Evolutionary conservation across 2,113 vertebrate genomes (phyloP).

Genomic region (Uropsilus gracilis): DNA sequence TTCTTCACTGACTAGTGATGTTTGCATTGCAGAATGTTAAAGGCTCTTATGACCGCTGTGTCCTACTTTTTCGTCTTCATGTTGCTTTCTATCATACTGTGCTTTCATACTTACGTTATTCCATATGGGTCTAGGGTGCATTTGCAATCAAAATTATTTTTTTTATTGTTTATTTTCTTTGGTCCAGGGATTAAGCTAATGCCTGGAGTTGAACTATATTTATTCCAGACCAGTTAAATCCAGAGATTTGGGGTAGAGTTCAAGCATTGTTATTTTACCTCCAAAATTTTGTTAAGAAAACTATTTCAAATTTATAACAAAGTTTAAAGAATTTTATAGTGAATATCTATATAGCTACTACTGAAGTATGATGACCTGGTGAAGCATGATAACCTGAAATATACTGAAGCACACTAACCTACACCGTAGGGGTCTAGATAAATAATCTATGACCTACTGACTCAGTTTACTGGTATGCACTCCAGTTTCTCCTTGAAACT

Average conservation of each 20-base stretch:
- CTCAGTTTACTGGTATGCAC: too few species aligned
- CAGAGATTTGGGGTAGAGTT: background rate
- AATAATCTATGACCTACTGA: too few species aligned
- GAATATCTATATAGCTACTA: background rate
- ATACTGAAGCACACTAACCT: too few species aligned
- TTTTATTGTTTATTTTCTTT: slow-evolving; percentile 27
- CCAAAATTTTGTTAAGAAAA: background rate
- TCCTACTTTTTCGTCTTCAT: background rate
- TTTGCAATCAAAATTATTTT: background rate
- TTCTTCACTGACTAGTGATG: background rate
- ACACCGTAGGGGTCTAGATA: too few species aligned
- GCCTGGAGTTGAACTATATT: background rate
- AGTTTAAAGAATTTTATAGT: slow-evolving; percentile 4
- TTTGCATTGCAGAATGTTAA: background rate
- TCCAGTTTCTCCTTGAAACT: too few species aligned
- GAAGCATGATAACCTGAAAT: too few species aligned
- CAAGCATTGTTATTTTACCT: background rate
- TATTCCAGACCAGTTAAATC: slow-evolving; percentile 24
- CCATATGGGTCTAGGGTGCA: background rate
- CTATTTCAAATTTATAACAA: background rate
- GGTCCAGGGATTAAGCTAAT: background rate
- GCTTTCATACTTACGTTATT: background rate
- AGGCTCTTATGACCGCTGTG: too few species aligned
- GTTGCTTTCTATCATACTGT: background rate
- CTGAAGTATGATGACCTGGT: too few species aligned